Evolutionary conservation across 2,113 vertebrate species (phyloP), one percentile per base, ranked within the genome.

Genomic region (Pomatorhinus ruficollis): DNA sequence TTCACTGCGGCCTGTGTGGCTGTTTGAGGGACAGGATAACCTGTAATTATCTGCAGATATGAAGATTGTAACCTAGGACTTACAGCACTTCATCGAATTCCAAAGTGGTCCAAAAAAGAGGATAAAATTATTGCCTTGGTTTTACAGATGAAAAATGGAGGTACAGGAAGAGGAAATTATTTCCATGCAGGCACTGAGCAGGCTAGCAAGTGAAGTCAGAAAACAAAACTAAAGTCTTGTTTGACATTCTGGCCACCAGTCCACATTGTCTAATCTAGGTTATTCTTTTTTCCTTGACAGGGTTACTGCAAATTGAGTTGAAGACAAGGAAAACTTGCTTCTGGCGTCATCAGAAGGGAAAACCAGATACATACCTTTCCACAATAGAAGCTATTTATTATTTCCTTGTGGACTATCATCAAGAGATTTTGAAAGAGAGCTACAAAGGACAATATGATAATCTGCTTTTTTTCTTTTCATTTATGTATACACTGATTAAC

Each of bases 321-420:
- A 99, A 98, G 97, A 98, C 98, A 66, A 98, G 99, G 97, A 99
- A 99, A 94, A 99, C 99, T 11, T 99, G 98, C 97, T 99, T 99
- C 97, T 99, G 99, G 99, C 99, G 99, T 79, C 98, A 98, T 96
- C 99, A 99, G 95, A 99, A 98, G 96, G 99, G 99, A 87, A 99
- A 99, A 92, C 99, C 99, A 40, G 98, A 99, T 92, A 99, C 99
- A 3, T 99, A 99, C 97, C 98, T 99, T 49, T 98, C 99, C 47
- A 99, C 99, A 19, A 99, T 99, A 54, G 99, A 99, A 98, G 99
- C 99, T 10, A 98, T 99, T 97, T 99, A 99, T 95, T 99, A 99
- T 97, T 99, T 99, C 89, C 95, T 99, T 76, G 98, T 98, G 83
- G 99, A 99, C 95, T 99, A 99, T 87, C 99, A 99, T 28, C 96